These are phyloP conservation scores for Pogonomyrmex barbatus DNA, from an alignment of 1,140 invertebrate genomes.

Conservation along the genomic window DNA sequence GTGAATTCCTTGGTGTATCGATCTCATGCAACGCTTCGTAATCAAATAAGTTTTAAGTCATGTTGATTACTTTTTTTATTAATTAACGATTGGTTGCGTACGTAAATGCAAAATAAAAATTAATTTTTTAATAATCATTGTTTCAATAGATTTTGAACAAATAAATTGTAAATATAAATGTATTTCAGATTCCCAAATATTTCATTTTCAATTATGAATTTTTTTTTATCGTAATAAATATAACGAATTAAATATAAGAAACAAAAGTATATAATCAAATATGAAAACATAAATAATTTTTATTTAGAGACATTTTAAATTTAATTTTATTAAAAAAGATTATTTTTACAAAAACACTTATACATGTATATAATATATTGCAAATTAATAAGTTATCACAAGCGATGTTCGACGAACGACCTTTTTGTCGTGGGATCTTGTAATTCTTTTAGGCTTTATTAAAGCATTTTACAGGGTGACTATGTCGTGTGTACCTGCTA, in stretches of 20 bases:
- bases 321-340: background rate
- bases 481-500: background rate
- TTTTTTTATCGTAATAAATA: background rate
- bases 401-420: background rate
- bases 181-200: background rate
- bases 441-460: conserved; percentile 13
- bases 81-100: background rate
- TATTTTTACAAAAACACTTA: background rate
- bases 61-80: background rate
- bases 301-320: too few species aligned
- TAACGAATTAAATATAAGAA: background rate
- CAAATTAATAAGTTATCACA: background rate
- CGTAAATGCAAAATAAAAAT: background rate
- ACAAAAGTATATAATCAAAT: background rate
- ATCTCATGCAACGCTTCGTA: background rate
- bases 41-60: conserved; percentile 1
- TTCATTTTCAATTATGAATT: background rate
- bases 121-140: background rate
- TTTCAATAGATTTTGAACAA: background rate
- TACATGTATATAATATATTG: background rate
- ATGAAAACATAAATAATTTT: too few species aligned
- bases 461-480: background rate
- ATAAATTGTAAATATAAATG: background rate
- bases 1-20: background rate
- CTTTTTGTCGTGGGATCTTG: background rate